phyloP scores from a whole-genome alignment of 2,797 vertebrate species.

The Sebastes kiyomatsui region DNA sequence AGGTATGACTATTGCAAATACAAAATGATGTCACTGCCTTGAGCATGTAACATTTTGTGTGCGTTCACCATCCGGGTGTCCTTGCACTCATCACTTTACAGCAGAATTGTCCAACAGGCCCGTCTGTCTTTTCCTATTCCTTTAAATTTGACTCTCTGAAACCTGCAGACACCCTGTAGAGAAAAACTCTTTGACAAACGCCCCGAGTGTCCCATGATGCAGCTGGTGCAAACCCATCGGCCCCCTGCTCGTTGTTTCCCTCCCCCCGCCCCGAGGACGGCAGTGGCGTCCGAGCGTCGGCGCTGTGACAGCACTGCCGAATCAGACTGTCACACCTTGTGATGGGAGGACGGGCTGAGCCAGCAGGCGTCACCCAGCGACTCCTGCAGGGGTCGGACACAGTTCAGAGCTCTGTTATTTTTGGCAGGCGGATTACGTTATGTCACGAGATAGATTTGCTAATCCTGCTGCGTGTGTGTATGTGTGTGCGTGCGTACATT shows the following conservation, averaged over 20 bases:
- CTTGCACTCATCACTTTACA: not conserved
- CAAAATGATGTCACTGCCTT: not conserved
- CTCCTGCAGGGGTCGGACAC: constrained; percentile 56
- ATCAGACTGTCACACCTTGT: constrained; percentile 52
- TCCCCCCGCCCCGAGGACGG: not conserved
- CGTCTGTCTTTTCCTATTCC: constrained; percentile 43
- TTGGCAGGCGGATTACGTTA: constrained; percentile 73
- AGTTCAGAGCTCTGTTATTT: constrained; percentile 78
- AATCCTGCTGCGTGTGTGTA: constrained; percentile 54
- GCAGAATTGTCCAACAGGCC: constrained; percentile 23
- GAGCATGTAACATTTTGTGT: not conserved
- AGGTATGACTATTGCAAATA: not conserved
- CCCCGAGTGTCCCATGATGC: constrained; percentile 27
- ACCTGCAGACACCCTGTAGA: constrained; percentile 47
- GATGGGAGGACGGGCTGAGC: constrained; percentile 53
- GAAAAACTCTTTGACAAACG: constrained; percentile 11
- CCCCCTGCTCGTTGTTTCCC: not conserved
- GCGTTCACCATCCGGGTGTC: not conserved
- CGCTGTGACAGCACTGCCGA: constrained; percentile 41
- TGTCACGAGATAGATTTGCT: constrained; percentile 76
- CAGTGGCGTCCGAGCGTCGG: not conserved
- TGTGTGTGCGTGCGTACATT: constrained; percentile 8
- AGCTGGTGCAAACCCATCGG: constrained; percentile 46
- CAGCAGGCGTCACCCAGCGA: constrained; percentile 52
- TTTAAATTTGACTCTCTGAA: constrained; percentile 35